Percentiles rank a stretch among this genome's conserved stretches.
Conservation (phyloP, 2,113 vertebrate species). For the Malurus cyaneus region DNA sequence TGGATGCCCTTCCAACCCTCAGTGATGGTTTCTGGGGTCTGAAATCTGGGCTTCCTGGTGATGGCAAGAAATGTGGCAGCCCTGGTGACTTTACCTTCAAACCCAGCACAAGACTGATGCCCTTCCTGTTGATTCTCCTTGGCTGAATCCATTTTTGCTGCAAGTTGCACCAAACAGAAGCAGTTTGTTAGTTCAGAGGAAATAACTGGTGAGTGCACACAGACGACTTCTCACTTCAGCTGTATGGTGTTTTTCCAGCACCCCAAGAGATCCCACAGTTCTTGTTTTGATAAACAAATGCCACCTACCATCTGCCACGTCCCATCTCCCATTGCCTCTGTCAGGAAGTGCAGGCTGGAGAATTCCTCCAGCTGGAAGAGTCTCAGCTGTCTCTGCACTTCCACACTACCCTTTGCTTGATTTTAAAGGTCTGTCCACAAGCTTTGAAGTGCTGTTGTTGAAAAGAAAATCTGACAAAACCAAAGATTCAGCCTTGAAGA, state of each 20-base stretch:
- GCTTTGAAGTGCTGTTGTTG: neutral
- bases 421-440: neutral
- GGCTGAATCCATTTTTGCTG: neutral
- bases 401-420: neutral
- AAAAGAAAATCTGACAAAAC: neutral
- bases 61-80: neutral
- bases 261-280: slow-evolving; percentile 25
- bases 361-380: slow-evolving; percentile 33
- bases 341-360: neutral
- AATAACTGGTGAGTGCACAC: neutral
- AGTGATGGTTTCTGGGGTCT: neutral
- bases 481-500: neutral
- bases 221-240: slow-evolving; percentile 16
- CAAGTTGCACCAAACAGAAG: neutral
- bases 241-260: neutral
- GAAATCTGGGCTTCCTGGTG: neutral
- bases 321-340: slow-evolving; percentile 25
- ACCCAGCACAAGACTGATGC: neutral
- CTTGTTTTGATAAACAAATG: slow-evolving; percentile 52
- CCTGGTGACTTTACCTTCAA: neutral
- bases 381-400: slow-evolving; percentile 12
- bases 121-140: neutral
- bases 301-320: slow-evolving; percentile 50
- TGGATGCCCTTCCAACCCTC: neutral
- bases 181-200: neutral